Evolutionary conservation across 2,797 vertebrate species (phyloP).

Genomic region (Euphonia xanthogaster): DNA sequence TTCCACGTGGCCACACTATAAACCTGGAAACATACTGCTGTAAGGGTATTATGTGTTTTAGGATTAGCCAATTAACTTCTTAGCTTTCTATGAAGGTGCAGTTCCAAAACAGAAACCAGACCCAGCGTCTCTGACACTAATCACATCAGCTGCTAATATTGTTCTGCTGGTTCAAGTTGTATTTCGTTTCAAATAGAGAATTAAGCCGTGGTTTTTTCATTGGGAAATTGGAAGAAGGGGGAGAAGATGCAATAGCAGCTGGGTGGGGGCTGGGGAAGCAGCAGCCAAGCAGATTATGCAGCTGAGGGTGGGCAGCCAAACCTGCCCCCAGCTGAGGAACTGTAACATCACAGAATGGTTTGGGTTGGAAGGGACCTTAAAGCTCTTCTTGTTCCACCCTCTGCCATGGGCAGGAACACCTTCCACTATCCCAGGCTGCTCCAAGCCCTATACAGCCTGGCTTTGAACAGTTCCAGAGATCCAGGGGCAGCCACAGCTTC

Average conservation of each 20-base stretch:
- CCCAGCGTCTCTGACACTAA: slow-evolving; percentile 14
- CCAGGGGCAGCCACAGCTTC: background rate
- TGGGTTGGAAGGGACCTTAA: background rate
- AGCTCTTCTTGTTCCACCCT: background rate
- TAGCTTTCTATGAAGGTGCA: slow-evolving; percentile 54
- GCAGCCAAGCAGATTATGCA: background rate
- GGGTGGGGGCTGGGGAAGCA: background rate
- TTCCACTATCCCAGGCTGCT: background rate
- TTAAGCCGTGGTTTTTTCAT: background rate
- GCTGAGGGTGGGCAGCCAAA: background rate
- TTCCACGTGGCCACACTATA: slow-evolving; percentile 17
- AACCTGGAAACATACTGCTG: slow-evolving; percentile 36
- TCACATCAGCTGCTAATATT: slow-evolving; percentile 30
- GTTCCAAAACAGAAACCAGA: slow-evolving; percentile 55
- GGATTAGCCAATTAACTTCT: slow-evolving; percentile 57
- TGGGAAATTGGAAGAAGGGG: background rate
- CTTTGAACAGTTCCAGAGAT: background rate
- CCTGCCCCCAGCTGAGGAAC: background rate
- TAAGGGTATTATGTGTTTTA: slow-evolving; percentile 44
- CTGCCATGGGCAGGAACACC: background rate
- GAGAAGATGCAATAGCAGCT: background rate
- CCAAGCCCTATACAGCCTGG: background rate
- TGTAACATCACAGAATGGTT: background rate
- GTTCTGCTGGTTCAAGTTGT: background rate
- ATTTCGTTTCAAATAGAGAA: background rate